Evolutionary conservation across 2,888 invertebrate species (phyloP).

Genomic region (Chromoteleia sp.): DNA sequence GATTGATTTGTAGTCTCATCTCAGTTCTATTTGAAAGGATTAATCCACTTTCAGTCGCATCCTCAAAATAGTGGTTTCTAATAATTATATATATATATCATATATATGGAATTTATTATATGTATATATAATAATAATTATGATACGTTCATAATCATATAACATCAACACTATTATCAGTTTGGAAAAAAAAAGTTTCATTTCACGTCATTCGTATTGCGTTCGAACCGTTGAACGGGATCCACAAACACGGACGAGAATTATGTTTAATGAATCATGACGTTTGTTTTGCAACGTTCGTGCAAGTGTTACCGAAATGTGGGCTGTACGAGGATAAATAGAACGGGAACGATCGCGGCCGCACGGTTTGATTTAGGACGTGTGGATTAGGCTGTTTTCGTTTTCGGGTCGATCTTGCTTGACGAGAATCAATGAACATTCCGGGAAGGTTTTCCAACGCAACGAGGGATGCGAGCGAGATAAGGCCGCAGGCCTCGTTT

Average conservation of each 20-base stretch:
- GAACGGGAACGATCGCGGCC: slow-evolving; percentile 17
- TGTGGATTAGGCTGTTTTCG: slow-evolving; percentile 27
- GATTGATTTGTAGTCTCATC: no score
- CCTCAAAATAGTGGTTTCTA: no score
- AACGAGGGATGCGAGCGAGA: slow-evolving; percentile 1
- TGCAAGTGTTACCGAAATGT: slow-evolving; percentile 6
- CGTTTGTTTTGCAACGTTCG: slow-evolving; percentile 26
- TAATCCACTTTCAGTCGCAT: no score
- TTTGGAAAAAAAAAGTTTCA: no score
- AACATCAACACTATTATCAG: no score
- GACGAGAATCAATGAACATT: slow-evolving; percentile 17
- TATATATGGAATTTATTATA: no score
- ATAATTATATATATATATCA: no score
- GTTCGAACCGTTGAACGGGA: no score
- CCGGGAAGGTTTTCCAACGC: slow-evolving; percentile 1
- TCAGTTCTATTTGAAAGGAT: no score
- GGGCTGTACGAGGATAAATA: slow-evolving; percentile 11
- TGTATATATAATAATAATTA: no score
- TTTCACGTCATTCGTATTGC: no score
- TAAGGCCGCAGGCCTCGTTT: neutral
- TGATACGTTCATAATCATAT: no score
- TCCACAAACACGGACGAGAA: neutral
- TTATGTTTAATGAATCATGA: slow-evolving; percentile 23
- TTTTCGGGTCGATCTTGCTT: neutral
- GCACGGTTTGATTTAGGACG: slow-evolving; percentile 14